Percentiles rank a stretch among this genome's conserved stretches.
Conservation (phyloP, 23 tunicate species). For the Diplosoma virens region DNA sequence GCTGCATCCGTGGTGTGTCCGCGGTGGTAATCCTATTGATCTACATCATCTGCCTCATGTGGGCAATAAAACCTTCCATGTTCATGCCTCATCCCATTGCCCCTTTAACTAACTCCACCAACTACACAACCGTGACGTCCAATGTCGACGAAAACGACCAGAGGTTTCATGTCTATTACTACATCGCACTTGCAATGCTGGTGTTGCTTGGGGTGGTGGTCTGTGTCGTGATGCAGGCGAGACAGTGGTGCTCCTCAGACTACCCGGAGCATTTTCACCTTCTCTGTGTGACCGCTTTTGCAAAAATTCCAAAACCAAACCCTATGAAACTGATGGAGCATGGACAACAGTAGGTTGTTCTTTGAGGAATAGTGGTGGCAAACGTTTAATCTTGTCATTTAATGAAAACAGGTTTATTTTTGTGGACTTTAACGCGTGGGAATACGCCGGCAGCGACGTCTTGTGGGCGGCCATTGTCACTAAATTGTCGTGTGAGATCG, state of each 20-base stretch:
- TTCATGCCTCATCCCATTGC: too few species aligned
- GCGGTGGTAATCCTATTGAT: too few species aligned
- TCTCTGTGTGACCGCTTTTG: constrained; percentile 1
- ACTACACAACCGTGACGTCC: too few species aligned
- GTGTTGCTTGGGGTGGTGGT: background rate
- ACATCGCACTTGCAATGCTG: background rate
- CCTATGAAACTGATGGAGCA: background rate
- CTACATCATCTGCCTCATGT: too few species aligned
- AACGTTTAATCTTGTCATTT: too few species aligned
- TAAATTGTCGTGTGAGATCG: constrained; percentile 64
- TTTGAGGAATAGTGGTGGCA: too few species aligned
- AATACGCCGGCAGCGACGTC: constrained; percentile 82
- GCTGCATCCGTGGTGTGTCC: too few species aligned
- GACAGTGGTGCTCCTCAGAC: constrained; percentile 19
- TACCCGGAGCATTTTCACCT: background rate
- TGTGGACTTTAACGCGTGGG: constrained; percentile 90
- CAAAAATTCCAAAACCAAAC: constrained; percentile 15
- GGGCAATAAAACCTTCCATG: too few species aligned
- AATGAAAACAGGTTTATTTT: constrained; percentile 48
- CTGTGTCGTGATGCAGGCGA: constrained; percentile 12
- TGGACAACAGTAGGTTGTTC: too few species aligned
- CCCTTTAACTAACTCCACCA: too few species aligned
- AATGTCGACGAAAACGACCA: too few species aligned
- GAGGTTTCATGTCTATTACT: background rate
- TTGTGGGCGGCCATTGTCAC: constrained; percentile 89